Conservation (phyloP, 2,888 invertebrate genomes). For the Conistra vaccinii region DNA sequence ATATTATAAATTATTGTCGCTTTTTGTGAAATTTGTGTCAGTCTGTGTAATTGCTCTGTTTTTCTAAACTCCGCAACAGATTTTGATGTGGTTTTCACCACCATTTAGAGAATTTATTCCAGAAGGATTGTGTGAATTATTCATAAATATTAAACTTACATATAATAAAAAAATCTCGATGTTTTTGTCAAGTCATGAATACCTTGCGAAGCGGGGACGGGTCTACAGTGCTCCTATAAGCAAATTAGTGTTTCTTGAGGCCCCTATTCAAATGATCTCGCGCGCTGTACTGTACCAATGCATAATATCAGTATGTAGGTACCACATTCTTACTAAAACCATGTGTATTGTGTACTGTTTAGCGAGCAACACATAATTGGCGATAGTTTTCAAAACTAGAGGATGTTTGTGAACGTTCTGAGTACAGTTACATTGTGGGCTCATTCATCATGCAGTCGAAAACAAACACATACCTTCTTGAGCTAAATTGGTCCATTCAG, state of each 20-base stretch:
- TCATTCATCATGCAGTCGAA: conserved; percentile 11
- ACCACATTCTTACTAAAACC: background rate
- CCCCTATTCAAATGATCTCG: background rate
- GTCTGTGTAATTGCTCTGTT: background rate
- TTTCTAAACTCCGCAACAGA: background rate
- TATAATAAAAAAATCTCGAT: too few species aligned
- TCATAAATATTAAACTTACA: too few species aligned
- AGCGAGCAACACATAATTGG: conserved; percentile 31
- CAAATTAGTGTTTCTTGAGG: background rate
- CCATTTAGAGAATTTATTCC: background rate
- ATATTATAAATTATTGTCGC: background rate
- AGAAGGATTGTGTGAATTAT: background rate
- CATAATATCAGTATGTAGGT: background rate
- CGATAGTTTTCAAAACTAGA: conserved; percentile 51
- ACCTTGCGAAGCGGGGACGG: background rate
- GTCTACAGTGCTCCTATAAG: background rate
- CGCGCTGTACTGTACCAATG: background rate
- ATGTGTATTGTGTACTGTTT: conserved; percentile 32
- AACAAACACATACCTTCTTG: conserved; percentile 28
- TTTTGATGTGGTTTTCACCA: background rate
- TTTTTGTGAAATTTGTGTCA: rapidly evolving
- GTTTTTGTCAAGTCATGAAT: background rate
- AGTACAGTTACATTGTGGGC: conserved; percentile 38
- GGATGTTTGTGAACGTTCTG: conserved; percentile 51
- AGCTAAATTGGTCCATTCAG: conserved; percentile 29